Conservation (phyloP, 2,888 invertebrate genomes). For the Apamea epomidion region DNA sequence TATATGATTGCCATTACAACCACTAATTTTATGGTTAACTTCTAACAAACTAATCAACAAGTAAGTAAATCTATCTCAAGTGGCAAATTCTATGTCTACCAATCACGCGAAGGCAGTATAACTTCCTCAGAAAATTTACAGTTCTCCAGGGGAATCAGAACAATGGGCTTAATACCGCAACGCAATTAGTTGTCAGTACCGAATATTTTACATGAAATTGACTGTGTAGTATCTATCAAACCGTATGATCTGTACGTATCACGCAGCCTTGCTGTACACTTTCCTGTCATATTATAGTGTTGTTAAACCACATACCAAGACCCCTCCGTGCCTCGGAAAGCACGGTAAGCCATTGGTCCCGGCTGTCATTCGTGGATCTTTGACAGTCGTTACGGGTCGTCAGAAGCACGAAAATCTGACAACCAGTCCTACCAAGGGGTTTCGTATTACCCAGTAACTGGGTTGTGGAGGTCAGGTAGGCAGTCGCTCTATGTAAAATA, state of each 20-base stretch:
- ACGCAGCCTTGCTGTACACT: not conserved
- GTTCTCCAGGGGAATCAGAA: constrained; percentile 47
- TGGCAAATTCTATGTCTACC: constrained; percentile 13
- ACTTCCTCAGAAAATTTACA: constrained; percentile 33
- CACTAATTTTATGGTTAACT: not conserved
- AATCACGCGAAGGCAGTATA: constrained; percentile 6
- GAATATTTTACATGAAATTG: constrained; percentile 36
- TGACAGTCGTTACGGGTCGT: no score
- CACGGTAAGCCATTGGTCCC: no score
- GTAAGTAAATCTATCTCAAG: constrained; percentile 1
- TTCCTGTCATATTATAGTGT: not conserved
- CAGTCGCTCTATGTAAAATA: no score
- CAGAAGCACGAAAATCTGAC: no score
- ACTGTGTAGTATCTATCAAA: constrained; percentile 23
- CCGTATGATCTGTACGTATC: constrained; percentile 1
- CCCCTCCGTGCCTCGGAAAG: no score
- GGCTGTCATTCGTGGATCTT: no score
- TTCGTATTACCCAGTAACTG: no score
- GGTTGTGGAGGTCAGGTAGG: no score
- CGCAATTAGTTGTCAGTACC: constrained; percentile 27
- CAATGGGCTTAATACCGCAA: constrained; percentile 21
- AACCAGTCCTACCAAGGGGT: no score
- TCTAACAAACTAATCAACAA: constrained; percentile 1
- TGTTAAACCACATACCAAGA: not conserved
- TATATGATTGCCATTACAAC: not conserved